Evolutionary conservation across 2,113 vertebrate species (phyloP), one percentile per base, ranked within the genome.

Genomic region (Leuciscus idus): DNA sequence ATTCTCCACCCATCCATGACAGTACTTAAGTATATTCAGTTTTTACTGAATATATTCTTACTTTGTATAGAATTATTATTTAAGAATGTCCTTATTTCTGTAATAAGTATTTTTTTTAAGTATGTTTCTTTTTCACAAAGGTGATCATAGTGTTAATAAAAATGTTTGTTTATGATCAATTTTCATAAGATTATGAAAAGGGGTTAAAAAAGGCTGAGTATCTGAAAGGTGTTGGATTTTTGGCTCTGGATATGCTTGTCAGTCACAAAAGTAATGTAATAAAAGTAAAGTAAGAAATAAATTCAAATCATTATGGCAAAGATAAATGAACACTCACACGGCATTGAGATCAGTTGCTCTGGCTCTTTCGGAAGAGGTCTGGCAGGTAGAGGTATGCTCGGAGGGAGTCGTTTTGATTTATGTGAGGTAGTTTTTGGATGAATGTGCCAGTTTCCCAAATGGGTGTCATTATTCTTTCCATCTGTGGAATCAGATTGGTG

Each of bases 341-440:
- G 70, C 9, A 33, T 21, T n/a, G 68, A n/a, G 19, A 30, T n/a
- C 10, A 30, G 57, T 82, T 84, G 50, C n/a, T 21, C 50, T 17
- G 81, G 81, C 36, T 78, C 36, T 50, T 61, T 84, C 50, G 81
- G 74, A 59, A 84, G 50, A 21, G 81, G 74, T 79, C 73, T 83
- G 28, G 74, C 36, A 72, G 64, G 74, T 28, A 52, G 3, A 84
- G 81, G 75, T 28, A 87, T 1, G 78, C 70, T 81, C 19, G 81
- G 64, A 79, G 74, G 86, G 39, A 61, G 26, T 33, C 81, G 28
- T 78, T 10, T 84, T 19, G 74, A 43, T 33, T 72, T 68, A n/a
- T 57, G 48, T 59, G 73, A 68, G 64, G 23, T 70, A 10, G 39
- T 50, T 68, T 48, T 74, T 74, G 72, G 43, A 48, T 3, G 72